Base-by-base conservation (phyloP, 2,797 vertebrate species). In the Spondyliosoma cantharus region DNA sequence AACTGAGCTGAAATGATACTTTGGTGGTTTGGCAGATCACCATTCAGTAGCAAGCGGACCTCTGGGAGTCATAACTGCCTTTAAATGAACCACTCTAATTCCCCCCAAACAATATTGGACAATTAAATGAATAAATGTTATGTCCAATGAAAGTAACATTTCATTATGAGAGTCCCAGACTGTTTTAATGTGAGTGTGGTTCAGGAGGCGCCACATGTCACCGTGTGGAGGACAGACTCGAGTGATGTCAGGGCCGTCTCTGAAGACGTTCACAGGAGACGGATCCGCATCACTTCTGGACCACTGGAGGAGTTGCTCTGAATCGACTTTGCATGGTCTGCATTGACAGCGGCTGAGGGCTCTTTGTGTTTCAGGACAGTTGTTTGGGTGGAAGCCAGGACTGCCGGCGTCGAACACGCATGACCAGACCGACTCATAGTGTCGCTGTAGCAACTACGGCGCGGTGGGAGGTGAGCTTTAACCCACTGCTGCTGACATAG, bases 361-460 rank as follows among this genome's bases (percentile, higher is more conserved):
- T n/a, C 74, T 52, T 32, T 74, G 72, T 64, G 70, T 70, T 61
- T 52, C 4, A 0, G 54, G 63, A 25, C 32, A 20, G 29, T 32
- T 56, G 27, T 81, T 74, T 59, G 43, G 15, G n/a, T 24, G 3
- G 60, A 59, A 32, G 61, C 64, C 54, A 64, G 68, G 52, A 37
- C 50, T 58, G 17, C 76, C 49, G 17, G 48, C 68, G 11, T 66
- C 32, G 19, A 63, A 43, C 57, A 46, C 29, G 68, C 76, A 71
- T 87, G 77, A 68, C 48, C 82, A 81, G 84, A 87, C 77, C 3
- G 3, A 67, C 68, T 37, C 52, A 46, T 19, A 17, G 52, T 13
- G 79, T 89, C 72, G 0, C 78, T 64, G 63, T 86, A 75, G 80
- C 63, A 87, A 85, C 86, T 64, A 50, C 59, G 68, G 62, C 50